Evolutionary conservation across 2,888 invertebrate species (phyloP).

Genomic region (Zygothrica quintamaculata): DNA sequence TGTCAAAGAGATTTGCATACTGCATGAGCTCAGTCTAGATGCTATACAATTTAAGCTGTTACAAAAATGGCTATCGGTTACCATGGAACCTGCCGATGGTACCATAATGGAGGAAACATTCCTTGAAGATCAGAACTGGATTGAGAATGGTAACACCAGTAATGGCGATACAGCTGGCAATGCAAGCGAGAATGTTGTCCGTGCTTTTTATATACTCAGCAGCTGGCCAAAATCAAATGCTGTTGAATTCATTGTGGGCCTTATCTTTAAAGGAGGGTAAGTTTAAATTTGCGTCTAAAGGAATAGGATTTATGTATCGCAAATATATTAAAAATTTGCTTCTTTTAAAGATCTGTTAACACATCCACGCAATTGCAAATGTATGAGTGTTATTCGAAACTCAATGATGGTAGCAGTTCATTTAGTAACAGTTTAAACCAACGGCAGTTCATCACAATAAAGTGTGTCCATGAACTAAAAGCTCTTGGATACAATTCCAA

Average conservation of each 20-base stretch:
- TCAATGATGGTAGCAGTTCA: slow-evolving; percentile 80
- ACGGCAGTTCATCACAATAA: slow-evolving; percentile 82
- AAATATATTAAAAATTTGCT: background rate
- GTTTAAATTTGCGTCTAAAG: slow-evolving; percentile 1
- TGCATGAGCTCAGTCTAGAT: slow-evolving; percentile 79
- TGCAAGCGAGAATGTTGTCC: slow-evolving; percentile 81
- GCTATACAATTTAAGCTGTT: slow-evolving; percentile 81
- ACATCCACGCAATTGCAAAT: slow-evolving; percentile 83
- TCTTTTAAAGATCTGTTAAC: slow-evolving; percentile 65
- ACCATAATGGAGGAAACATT: slow-evolving; percentile 83
- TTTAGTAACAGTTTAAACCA: slow-evolving; percentile 81
- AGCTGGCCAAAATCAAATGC: slow-evolving; percentile 83
- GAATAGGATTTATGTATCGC: background rate
- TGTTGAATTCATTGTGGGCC: slow-evolving; percentile 80
- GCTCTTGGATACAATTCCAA: slow-evolving; percentile 83
- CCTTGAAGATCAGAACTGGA: slow-evolving; percentile 79
- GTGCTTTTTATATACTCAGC: slow-evolving; percentile 83
- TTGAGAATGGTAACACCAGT: slow-evolving; percentile 38
- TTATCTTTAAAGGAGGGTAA: slow-evolving; percentile 83
- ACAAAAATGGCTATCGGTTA: slow-evolving; percentile 83
- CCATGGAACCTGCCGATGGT: slow-evolving; percentile 68
- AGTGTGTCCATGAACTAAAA: slow-evolving; percentile 83
- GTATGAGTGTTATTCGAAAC: slow-evolving; percentile 83
- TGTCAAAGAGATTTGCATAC: slow-evolving; percentile 80
- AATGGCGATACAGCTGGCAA: slow-evolving; percentile 49